phyloP scores from a whole-genome alignment of 2,113 vertebrate genomes.

The Hucho hucho region DNA sequence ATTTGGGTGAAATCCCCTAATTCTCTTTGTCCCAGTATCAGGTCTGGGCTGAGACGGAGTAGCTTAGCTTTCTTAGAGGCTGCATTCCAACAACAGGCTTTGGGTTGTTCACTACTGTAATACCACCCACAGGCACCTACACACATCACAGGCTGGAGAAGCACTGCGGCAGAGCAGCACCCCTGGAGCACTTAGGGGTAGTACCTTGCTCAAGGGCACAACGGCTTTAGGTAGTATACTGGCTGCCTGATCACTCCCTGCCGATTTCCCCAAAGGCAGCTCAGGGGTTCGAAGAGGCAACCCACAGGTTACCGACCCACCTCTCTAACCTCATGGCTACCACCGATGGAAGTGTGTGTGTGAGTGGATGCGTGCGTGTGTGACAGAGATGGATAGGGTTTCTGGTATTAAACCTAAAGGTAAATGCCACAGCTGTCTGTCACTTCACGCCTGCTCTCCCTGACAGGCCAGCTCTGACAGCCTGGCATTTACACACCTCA shows the following conservation, averaged over 20 bases:
- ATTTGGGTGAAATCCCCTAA: slow-evolving; percentile 13
- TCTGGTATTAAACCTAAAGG: slow-evolving; percentile 10
- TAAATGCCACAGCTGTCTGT: slow-evolving; percentile 15
- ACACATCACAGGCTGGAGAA: too few species aligned
- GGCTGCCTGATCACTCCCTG: too few species aligned
- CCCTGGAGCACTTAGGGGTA: too few species aligned
- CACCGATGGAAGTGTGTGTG: background rate
- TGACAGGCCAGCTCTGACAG: background rate
- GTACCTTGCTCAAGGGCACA: too few species aligned
- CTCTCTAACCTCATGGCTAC: too few species aligned
- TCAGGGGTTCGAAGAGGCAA: too few species aligned
- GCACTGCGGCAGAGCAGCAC: too few species aligned
- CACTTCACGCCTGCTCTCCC: slow-evolving; percentile 5
- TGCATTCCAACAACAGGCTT: slow-evolving; percentile 14
- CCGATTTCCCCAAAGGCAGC: too few species aligned
- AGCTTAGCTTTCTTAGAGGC: slow-evolving; percentile 10
- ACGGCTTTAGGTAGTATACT: too few species aligned
- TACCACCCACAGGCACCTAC: background rate
- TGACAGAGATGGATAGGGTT: slow-evolving; percentile 14
- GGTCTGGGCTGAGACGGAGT: slow-evolving; percentile 6
- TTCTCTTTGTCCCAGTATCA: background rate
- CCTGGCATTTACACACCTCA: slow-evolving; percentile 14
- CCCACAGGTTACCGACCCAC: too few species aligned
- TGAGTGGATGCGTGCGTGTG: background rate
- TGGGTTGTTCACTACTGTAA: slow-evolving; percentile 3